Percentiles rank a stretch among this genome's conserved stretches.
phyloP scores from a whole-genome alignment of 1,140 invertebrate species.

The Ceratitis capitata region DNA sequence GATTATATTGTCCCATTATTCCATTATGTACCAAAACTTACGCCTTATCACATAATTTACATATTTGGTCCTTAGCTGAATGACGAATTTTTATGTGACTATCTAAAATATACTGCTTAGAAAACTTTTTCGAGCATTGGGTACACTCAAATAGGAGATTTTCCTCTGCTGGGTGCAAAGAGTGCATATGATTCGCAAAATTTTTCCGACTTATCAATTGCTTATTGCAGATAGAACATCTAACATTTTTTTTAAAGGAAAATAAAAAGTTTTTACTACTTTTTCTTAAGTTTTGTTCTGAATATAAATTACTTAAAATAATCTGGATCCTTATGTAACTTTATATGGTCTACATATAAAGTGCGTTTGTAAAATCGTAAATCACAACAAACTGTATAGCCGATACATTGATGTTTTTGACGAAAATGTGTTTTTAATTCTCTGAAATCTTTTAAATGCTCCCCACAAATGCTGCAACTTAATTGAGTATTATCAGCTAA shows the following conservation, averaged over 20 bases:
- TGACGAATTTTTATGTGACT: constrained; percentile 58
- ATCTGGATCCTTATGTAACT: constrained; percentile 23
- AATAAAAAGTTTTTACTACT: too few relatives aligned
- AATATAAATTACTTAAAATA: neutral
- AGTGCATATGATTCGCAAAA: constrained; percentile 2
- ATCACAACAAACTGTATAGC: constrained; percentile 16
- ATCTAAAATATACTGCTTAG: constrained; percentile 56
- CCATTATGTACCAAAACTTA: neutral
- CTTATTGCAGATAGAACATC: constrained; percentile 30
- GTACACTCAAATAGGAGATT: constrained; percentile 42
- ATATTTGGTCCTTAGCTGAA: constrained; percentile 53
- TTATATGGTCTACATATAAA: constrained; percentile 15
- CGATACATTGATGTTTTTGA: constrained; percentile 17
- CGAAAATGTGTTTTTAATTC: constrained; percentile 21
- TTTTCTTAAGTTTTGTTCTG: too few relatives aligned
- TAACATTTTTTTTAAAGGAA: too few relatives aligned
- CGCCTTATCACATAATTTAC: constrained; percentile 48
- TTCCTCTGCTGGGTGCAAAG: neutral
- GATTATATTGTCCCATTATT: neutral
- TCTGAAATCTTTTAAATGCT: neutral
- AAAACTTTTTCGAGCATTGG: constrained; percentile 57
- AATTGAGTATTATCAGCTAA: neutral
- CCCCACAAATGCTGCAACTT: neutral
- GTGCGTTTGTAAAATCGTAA: neutral
- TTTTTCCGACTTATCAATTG: neutral